Conservation (phyloP, 2,797 vertebrate species). For the Lutjanus campechanus region DNA sequence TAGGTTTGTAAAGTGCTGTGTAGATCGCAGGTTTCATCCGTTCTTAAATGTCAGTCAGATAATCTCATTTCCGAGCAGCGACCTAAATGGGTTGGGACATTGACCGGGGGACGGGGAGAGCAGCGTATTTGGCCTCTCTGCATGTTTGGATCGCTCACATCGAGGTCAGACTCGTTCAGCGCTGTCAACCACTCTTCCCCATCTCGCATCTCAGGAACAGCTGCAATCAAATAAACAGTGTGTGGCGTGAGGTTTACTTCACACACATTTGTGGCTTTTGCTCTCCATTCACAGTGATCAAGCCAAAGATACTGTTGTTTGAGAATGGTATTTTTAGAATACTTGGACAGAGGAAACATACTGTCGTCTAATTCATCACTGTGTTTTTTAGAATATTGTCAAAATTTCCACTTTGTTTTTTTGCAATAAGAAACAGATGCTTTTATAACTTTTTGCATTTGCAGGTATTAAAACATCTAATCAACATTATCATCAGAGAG, state of each 20-base stretch:
- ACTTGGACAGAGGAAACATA: conserved; percentile 17
- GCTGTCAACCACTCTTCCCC: conserved; percentile 57
- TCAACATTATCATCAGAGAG: conserved; percentile 52
- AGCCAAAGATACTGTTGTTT: conserved; percentile 56
- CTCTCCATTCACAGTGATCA: conserved; percentile 36
- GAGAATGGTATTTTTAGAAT: conserved; percentile 69
- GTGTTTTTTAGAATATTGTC: conserved; percentile 34
- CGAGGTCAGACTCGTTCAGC: conserved; percentile 69
- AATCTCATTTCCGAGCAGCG: conserved; percentile 78
- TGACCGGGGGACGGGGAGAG: conserved; percentile 57
- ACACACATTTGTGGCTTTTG: conserved; percentile 58
- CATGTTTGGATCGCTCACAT: conserved; percentile 72
- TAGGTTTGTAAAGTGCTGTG: conserved; percentile 42
- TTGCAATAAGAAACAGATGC: conserved; percentile 24
- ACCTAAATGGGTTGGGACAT: conserved; percentile 70
- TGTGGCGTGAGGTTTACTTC: conserved; percentile 67
- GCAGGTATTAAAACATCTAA: background rate
- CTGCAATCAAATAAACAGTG: conserved; percentile 80
- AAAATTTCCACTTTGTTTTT: conserved; percentile 8
- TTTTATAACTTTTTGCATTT: conserved; percentile 9
- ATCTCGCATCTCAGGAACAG: conserved; percentile 70
- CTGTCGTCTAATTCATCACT: conserved; percentile 34
- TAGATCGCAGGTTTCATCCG: conserved; percentile 52
- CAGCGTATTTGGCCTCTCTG: conserved; percentile 68
- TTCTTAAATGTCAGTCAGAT: conserved; percentile 71